These are phyloP conservation scores for Myotis yumanensis DNA, from an alignment of 2,113 vertebrate species.

Conservation along the genomic window DNA sequence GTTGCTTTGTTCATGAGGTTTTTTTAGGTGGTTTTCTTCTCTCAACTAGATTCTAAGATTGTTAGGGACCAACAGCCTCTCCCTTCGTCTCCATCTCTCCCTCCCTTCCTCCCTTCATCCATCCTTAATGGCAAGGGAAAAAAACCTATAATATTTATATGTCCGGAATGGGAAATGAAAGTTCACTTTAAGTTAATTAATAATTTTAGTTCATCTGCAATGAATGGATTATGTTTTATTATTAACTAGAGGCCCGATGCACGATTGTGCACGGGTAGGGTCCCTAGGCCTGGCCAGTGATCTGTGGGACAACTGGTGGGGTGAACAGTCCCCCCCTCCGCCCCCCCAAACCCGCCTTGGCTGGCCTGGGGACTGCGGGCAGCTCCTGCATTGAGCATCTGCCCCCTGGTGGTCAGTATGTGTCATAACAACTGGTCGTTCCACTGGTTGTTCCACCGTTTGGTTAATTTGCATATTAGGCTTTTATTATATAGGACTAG, in stretches of 20 bases:
- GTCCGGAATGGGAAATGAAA: slow-evolving; percentile 20
- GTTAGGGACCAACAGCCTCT: background rate
- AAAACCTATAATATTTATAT: background rate
- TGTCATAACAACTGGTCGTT: no score
- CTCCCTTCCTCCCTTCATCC: background rate
- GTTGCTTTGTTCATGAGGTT: background rate
- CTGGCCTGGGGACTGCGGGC: no score
- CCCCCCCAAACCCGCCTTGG: no score
- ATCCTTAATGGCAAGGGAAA: background rate
- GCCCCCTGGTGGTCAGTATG: no score
- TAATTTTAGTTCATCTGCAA: background rate
- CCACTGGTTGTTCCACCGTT: no score
- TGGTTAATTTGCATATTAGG: no score
- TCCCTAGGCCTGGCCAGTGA: no score
- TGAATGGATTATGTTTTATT: background rate
- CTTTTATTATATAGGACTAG: no score
- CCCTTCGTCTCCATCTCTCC: background rate
- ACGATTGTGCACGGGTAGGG: no score
- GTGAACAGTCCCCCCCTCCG: no score
- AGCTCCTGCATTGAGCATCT: no score
- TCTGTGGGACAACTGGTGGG: no score
- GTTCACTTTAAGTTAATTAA: slow-evolving; percentile 9
- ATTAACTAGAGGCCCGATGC: background rate
- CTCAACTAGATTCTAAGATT: background rate
- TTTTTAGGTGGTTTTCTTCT: background rate